A percentile compares a stretch with the other conserved stretches of the same genome.
Conservation (phyloP, 2,113 vertebrate genomes). For the Canis aureus region DNA sequence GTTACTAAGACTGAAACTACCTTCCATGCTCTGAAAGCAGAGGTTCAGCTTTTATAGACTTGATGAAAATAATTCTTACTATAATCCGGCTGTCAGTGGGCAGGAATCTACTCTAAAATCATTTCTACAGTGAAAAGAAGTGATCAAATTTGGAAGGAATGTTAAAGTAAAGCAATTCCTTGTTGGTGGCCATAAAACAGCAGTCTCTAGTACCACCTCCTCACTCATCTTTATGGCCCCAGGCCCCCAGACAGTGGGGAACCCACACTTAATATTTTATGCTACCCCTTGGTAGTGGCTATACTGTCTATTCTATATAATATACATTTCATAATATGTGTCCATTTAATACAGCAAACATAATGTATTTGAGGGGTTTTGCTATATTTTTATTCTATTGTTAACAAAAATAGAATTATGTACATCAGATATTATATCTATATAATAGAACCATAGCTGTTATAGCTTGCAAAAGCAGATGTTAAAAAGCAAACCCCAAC, state of each 20-base stretch:
- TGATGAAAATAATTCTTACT: conserved; percentile 61
- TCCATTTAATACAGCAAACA: not conserved
- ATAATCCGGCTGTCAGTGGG: conserved; percentile 63
- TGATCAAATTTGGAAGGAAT: conserved; percentile 74
- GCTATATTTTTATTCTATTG: not conserved
- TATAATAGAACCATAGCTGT: not conserved
- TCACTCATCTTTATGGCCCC: conserved; percentile 60
- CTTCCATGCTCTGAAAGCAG: not conserved
- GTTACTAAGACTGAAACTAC: not conserved
- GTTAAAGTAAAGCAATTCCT: conserved; percentile 60
- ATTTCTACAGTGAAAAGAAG: conserved; percentile 66
- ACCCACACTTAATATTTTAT: conserved; percentile 57
- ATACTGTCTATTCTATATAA: not conserved
- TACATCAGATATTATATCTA: not conserved
- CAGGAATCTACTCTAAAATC: conserved; percentile 66
- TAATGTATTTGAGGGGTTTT: not conserved
- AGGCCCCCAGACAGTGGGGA: conserved; percentile 46
- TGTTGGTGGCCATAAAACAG: conserved; percentile 62
- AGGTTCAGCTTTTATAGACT: not conserved
- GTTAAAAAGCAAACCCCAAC: not conserved
- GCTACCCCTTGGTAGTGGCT: not conserved
- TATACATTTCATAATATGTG: not conserved
- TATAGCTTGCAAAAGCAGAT: not conserved
- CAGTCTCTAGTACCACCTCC: conserved; percentile 4
- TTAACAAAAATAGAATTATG: not conserved